Conservation (phyloP, 2,888 invertebrate genomes). For the Lingula anatina region DNA sequence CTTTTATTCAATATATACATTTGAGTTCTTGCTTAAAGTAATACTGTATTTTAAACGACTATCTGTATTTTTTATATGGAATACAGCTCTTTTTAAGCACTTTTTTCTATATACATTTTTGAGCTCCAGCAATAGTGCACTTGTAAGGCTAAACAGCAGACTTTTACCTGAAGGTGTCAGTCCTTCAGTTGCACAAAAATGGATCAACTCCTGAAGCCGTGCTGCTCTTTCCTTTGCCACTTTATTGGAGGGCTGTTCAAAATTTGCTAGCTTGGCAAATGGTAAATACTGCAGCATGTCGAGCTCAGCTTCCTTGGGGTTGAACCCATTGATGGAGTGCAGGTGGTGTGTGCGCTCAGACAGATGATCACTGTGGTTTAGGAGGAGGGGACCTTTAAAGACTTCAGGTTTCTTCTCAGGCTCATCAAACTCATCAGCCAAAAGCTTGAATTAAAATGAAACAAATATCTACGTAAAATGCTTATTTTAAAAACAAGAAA, state of each 20-base stretch:
- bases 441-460: constrained; percentile 29
- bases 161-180: constrained; percentile 40
- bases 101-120: no score
- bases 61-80: no score
- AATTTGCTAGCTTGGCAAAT: constrained; percentile 17
- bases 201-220: constrained; percentile 46
- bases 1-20: no score
- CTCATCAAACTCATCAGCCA: constrained; percentile 30
- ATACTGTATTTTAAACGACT: no score
- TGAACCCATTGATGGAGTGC: constrained; percentile 31
- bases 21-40: no score
- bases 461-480: no score
- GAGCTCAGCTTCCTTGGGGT: constrained; percentile 34
- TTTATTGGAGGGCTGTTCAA: constrained; percentile 22
- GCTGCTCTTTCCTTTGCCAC: constrained; percentile 36
- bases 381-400: constrained; percentile 31
- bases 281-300: constrained; percentile 34
- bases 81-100: no score
- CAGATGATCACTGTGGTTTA: constrained; percentile 39
- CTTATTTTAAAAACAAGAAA: no score
- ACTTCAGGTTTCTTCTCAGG: constrained; percentile 25
- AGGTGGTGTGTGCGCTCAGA: constrained; percentile 36
- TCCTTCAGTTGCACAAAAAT: constrained; percentile 41
- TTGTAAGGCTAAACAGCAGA: no score
- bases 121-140: no score